Percentiles rank a stretch among this genome's conserved stretches.
phyloP scores from a whole-genome alignment of 2,888 invertebrate species.

The Amorpha juglandis region DNA sequence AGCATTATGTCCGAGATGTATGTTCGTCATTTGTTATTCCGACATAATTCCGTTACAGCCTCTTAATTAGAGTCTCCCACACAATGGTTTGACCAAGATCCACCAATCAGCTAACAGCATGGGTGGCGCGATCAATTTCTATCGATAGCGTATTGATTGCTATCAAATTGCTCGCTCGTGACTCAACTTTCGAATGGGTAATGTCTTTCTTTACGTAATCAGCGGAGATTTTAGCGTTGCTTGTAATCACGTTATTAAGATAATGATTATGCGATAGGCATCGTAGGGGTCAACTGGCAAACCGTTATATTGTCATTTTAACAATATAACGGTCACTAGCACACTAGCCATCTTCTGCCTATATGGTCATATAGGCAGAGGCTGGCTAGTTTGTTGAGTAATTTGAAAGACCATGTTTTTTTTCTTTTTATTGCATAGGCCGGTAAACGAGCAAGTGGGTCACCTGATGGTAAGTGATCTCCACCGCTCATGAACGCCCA shows the following conservation, averaged over 20 bases:
- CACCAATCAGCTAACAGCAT: not conserved
- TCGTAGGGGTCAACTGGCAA: not conserved
- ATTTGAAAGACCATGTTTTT: no score
- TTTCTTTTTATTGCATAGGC: no score
- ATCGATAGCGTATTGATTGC: constrained; percentile 63
- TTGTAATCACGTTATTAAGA: constrained; percentile 26
- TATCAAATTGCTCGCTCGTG: constrained; percentile 78
- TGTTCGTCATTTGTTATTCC: not conserved
- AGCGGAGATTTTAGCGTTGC: constrained; percentile 29
- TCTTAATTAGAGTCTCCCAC: not conserved
- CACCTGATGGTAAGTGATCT: no score
- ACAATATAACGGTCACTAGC: not conserved
- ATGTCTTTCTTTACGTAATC: constrained; percentile 78
- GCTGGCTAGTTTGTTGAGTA: not conserved
- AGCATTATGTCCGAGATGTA: no score
- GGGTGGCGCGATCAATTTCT: constrained; percentile 31
- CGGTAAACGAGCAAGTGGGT: no score
- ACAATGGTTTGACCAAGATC: not conserved
- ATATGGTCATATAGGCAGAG: not conserved
- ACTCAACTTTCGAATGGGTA: constrained; percentile 63
- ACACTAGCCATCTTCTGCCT: no score
- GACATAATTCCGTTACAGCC: not conserved
- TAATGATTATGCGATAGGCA: constrained; percentile 27
- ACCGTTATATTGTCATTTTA: not conserved
- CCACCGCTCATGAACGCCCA: no score